A percentile compares a stretch with the other conserved stretches of the same genome.
phyloP scores from a whole-genome alignment of 1,140 invertebrate genomes.

The Drosophila elegans region DNA sequence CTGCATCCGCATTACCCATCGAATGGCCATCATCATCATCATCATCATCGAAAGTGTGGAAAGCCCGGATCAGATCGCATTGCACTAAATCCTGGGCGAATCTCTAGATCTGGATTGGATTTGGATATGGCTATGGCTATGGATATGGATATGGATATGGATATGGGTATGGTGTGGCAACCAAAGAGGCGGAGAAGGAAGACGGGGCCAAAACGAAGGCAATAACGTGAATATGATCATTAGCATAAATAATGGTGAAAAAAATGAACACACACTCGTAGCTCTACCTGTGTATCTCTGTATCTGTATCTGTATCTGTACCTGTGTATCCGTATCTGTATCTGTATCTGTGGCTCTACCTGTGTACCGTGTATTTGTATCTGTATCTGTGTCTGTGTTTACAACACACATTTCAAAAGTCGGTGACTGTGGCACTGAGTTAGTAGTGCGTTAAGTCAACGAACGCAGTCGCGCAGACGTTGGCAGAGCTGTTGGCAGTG shows the following conservation, averaged over 20 bases:
- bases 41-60: too few species aligned
- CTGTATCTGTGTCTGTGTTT: conserved; percentile 48
- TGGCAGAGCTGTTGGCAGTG: conserved; percentile 1
- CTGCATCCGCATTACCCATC: conserved; percentile 16
- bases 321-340: conserved; percentile 5
- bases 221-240: conserved; percentile 65
- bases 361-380: neutral
- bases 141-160: too few species aligned
- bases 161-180: neutral
- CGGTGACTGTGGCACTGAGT: conserved; percentile 81
- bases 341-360: conserved; percentile 11
- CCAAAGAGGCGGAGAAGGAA: conserved; percentile 7
- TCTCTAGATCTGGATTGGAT: too few species aligned
- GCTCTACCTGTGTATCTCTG: conserved; percentile 18
- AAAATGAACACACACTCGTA: conserved; percentile 60
- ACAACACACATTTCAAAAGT: conserved; percentile 83
- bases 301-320: conserved; percentile 4
- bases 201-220: conserved; percentile 30
- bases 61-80: too few species aligned
- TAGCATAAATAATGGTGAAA: conserved; percentile 81
- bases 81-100: too few species aligned
- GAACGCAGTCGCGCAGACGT: conserved; percentile 78
- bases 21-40: too few species aligned
- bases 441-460: conserved; percentile 84
- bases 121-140: too few species aligned